Conservation (phyloP, 1,140 invertebrate genomes). For the Drosophila tani region DNA sequence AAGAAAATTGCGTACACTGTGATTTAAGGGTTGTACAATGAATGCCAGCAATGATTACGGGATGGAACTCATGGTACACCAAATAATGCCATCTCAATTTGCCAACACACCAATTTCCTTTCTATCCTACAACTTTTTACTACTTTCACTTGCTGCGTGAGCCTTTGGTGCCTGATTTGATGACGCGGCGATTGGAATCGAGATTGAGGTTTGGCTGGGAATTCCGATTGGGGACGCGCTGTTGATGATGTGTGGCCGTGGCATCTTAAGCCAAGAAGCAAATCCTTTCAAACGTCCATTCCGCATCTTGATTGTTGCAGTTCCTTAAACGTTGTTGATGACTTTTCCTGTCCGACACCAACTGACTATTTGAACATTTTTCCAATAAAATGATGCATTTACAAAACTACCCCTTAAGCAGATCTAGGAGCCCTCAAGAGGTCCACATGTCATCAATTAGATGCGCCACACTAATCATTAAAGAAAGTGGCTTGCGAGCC, state of each 20-base stretch:
- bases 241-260: constrained; percentile 56
- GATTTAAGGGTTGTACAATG: constrained; percentile 83
- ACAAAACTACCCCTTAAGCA: constrained; percentile 62
- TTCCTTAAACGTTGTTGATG: constrained; percentile 51
- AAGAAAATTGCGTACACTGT: constrained; percentile 81
- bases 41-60: constrained; percentile 63
- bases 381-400: constrained; percentile 60
- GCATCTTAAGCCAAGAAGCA: constrained; percentile 38
- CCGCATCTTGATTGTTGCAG: constrained; percentile 47
- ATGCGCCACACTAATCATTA: constrained; percentile 51
- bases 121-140: constrained; percentile 60
- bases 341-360: constrained; percentile 49
- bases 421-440: constrained; percentile 12
- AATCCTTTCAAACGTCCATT: constrained; percentile 62
- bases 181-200: constrained; percentile 53
- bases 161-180: constrained; percentile 73
- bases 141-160: constrained; percentile 67
- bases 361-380: constrained; percentile 51
- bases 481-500: constrained; percentile 47
- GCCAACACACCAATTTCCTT: constrained; percentile 36
- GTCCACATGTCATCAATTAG: constrained; percentile 72
- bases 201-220: constrained; percentile 48
- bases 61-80: constrained; percentile 26
- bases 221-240: constrained; percentile 22
- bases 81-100: constrained; percentile 71